A percentile compares a stretch with the other conserved stretches of the same genome.
These are phyloP conservation scores for Nerophis ophidion DNA, from an alignment of 2,113 vertebrate species.

Conservation along the genomic window DNA sequence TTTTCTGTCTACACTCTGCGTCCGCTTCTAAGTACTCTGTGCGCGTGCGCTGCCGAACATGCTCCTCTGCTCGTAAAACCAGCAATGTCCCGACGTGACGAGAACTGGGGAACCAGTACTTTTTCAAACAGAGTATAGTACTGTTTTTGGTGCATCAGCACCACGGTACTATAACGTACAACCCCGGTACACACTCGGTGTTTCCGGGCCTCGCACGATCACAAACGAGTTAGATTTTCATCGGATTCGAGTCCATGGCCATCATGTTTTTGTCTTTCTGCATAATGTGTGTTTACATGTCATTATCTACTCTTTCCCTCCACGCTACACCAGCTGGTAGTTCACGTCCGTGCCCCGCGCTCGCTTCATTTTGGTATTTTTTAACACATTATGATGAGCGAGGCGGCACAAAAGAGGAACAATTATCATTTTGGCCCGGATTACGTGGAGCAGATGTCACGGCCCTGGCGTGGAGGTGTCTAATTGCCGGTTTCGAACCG, in stretches of 20 bases:
- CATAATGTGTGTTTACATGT: neutral
- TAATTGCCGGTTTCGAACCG: conserved; percentile 60
- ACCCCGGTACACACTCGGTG: neutral
- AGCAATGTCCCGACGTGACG: no score
- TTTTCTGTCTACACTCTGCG: no score
- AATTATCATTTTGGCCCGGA: conserved; percentile 60
- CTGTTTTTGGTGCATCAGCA: no score
- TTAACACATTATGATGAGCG: conserved; percentile 36
- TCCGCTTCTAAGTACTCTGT: no score
- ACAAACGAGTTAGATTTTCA: neutral
- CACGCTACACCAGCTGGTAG: conserved; percentile 7
- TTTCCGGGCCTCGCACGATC: no score
- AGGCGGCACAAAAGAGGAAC: conserved; percentile 47
- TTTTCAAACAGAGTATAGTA: no score
- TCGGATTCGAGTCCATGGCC: neutral
- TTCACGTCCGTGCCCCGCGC: conserved; percentile 2
- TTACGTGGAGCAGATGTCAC: conserved; percentile 64
- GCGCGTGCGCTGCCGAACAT: no score
- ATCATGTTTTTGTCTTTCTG: neutral
- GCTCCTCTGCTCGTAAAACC: no score
- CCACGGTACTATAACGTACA: no score
- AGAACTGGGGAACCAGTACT: no score
- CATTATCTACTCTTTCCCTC: conserved; percentile 17
- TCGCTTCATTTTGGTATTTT: conserved; percentile 9
- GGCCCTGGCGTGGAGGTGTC: conserved; percentile 52